phyloP scores from a whole-genome alignment of 92 coral and sea anemone genomes.

The Palythoa caribaeorum region DNA sequence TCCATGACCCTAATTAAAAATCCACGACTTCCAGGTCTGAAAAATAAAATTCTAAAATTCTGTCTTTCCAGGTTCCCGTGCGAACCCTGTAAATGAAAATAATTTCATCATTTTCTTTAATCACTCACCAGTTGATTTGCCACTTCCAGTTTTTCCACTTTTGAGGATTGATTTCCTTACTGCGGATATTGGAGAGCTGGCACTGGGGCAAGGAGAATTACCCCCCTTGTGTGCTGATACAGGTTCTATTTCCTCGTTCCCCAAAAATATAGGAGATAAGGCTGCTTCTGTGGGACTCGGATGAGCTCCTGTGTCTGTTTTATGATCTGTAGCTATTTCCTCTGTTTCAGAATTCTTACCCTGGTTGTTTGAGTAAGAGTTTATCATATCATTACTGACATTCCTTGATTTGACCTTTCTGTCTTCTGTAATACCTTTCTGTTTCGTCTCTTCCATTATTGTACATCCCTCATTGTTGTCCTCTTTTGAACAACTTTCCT shows the following conservation, averaged over 20 bases:
- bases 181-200: constrained; percentile 15
- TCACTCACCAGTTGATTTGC: constrained; percentile 29
- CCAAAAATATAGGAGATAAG: not conserved
- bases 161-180: constrained; percentile 53
- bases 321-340: not conserved
- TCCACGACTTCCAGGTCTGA: too few relatives aligned
- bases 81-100: too few relatives aligned
- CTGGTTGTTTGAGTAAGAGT: not conserved
- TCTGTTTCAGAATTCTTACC: not conserved
- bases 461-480: constrained; percentile 1
- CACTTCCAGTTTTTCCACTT: constrained; percentile 26
- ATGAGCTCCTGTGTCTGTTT: constrained; percentile 4
- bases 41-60: too few relatives aligned
- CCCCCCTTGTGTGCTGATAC: not conserved
- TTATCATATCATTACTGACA: not conserved
- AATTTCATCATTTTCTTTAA: too few relatives aligned
- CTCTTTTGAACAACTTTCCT: constrained; percentile 20
- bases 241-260: not conserved
- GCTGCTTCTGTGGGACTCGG: not conserved
- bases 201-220: constrained; percentile 5
- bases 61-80: too few relatives aligned
- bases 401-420: not conserved
- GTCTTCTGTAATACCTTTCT: not conserved
- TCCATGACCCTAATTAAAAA: too few relatives aligned
- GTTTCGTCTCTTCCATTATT: not conserved